Conservation (phyloP, 2,113 vertebrate genomes). For the Sylvilagus bachmani region DNA sequence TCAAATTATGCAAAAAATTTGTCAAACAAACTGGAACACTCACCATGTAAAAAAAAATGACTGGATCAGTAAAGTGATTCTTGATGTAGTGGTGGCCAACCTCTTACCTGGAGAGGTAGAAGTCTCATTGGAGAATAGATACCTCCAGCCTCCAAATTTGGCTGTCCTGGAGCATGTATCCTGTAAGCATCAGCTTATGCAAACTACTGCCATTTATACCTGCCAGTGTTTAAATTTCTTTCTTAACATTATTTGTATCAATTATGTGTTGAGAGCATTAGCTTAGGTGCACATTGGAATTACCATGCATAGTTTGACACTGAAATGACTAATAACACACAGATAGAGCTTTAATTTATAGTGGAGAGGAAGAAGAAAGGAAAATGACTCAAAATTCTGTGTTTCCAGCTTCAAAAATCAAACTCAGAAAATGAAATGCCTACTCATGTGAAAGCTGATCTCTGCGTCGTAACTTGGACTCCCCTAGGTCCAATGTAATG, state of each 20-base stretch:
- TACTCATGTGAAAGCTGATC: neutral
- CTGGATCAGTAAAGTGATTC: neutral
- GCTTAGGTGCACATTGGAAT: neutral
- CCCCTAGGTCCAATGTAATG: neutral
- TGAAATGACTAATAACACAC: neutral
- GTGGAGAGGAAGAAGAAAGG: no score
- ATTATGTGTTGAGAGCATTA: neutral
- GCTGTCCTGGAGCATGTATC: no score
- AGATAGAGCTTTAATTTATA: neutral
- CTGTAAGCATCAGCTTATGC: neutral
- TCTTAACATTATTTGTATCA: neutral
- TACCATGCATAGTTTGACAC: neutral
- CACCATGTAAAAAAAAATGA: neutral
- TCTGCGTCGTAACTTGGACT: neutral
- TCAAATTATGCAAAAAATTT: no score
- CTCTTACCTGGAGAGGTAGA: neutral
- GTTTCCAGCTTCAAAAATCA: neutral
- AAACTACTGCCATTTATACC: neutral
- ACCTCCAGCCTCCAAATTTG: neutral
- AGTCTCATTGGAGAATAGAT: neutral
- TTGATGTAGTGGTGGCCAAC: neutral
- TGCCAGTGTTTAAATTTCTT: neutral
- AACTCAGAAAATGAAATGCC: neutral
- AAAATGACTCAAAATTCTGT: neutral
- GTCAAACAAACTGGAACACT: no score